Conservation (phyloP, 2,888 invertebrate species). For the Spilarctia lutea region DNA sequence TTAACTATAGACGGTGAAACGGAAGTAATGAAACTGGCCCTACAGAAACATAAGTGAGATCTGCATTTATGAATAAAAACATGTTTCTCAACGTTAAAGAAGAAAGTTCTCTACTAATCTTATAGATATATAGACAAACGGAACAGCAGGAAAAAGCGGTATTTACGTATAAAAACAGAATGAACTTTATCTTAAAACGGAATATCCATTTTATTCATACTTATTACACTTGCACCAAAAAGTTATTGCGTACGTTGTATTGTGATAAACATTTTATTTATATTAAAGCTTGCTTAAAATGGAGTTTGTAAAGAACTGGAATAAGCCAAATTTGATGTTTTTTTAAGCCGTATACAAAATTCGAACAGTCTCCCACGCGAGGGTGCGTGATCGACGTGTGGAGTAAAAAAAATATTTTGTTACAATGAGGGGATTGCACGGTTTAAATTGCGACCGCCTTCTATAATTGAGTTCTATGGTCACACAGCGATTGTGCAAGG, state of each 20-base stretch:
- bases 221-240: background rate
- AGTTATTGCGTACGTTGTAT: background rate
- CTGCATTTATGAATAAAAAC: no score
- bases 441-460: conserved; percentile 68
- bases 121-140: no score
- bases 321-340: background rate
- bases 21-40: no score
- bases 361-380: conserved; percentile 25
- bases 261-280: background rate
- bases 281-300: background rate
- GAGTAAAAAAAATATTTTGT: conserved; percentile 59
- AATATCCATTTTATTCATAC: background rate
- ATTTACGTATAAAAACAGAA: background rate
- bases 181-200: background rate
- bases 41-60: no score
- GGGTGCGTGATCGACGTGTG: conserved; percentile 52
- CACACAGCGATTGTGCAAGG: conserved; percentile 26
- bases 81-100: no score
- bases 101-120: no score
- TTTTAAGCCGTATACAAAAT: conserved; percentile 17
- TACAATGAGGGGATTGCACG: conserved; percentile 53
- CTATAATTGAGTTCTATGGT: conserved; percentile 66
- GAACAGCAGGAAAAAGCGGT: background rate
- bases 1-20: no score
- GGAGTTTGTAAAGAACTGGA: background rate